Conservation (phyloP, 2,888 invertebrate genomes). For the Mimas tiliae region DNA sequence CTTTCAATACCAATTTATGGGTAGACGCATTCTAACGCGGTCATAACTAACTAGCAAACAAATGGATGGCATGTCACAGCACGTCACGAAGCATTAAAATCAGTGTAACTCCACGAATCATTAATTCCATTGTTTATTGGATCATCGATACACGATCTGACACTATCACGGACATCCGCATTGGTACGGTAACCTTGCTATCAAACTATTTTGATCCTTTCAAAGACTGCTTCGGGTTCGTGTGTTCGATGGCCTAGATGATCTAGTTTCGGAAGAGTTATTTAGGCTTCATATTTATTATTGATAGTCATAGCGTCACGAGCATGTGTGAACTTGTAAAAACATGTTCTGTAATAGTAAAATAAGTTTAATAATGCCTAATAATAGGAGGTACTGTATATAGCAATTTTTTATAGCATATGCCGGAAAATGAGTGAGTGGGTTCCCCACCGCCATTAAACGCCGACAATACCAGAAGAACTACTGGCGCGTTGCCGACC, state of each 20-base stretch:
- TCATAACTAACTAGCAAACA: slow-evolving; percentile 45
- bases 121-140: slow-evolving; percentile 77
- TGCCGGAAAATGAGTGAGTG: too few relatives aligned
- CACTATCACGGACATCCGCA: slow-evolving; percentile 38
- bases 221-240: not conserved
- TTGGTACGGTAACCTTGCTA: slow-evolving; percentile 15
- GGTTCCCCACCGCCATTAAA: too few relatives aligned
- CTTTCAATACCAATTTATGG: slow-evolving; percentile 2
- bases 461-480: too few relatives aligned
- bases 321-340: too few relatives aligned
- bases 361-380: too few relatives aligned
- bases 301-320: too few relatives aligned
- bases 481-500: too few relatives aligned
- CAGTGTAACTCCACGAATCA: slow-evolving; percentile 76
- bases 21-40: slow-evolving; percentile 1
- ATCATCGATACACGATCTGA: slow-evolving; percentile 62
- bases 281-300: not conserved
- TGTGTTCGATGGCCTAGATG: not conserved
- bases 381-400: too few relatives aligned
- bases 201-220: not conserved
- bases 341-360: too few relatives aligned
- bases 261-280: not conserved
- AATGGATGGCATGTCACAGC: slow-evolving; percentile 62
- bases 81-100: slow-evolving; percentile 78
- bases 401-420: too few relatives aligned